Base-by-base conservation (phyloP, 2,888 invertebrate genomes). In the Geotrupes spiniger region DNA sequence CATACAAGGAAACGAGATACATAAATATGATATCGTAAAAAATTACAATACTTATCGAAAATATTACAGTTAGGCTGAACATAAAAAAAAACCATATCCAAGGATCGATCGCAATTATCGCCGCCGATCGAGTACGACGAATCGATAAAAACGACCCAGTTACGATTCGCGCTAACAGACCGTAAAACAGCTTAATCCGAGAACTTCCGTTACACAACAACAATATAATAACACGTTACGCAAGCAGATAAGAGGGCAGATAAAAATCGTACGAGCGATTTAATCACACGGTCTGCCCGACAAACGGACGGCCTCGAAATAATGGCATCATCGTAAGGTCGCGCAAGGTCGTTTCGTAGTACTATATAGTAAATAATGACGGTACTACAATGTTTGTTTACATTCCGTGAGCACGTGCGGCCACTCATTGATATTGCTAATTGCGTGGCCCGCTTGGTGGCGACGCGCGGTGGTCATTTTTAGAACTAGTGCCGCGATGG, bases 381-480 rank as follows among this genome's bases (percentile, higher is more conserved):
- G 41, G 48, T 50, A 47, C 36, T 42, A 50, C 46, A 25, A 36
- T 45, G 52, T 51, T 49, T 54, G 54, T 56, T 56, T 56, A 56
- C 56, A 52, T 54, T 54, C 37, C 52, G 41, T 21, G 42, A 46
- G 36, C 54, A 54, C 54, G 54, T 54, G 54, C 42, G 46, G 33
- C 46, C 37, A 52, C 38, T 42, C 48, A 48, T 50, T 51, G 52
- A 54, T 52, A 54, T 46, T 39, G 44, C 41, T 55, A 55, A 48
- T 48, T 37, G 36, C 25, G 29, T 17, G 28, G 37, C 28, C 42
- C 42, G 42, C 12, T 36, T 21, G 37, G 48, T 48, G 48, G 48
- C 48, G 48, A 48, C 48, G 42, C 27, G 14, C 42, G 26, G 28
- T 42, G 48, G 42, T 38, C 37, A 38, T 36, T 42, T 42, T 17